Conservation (phyloP, 2,113 vertebrate species). For the Saguinus imperator region DNA sequence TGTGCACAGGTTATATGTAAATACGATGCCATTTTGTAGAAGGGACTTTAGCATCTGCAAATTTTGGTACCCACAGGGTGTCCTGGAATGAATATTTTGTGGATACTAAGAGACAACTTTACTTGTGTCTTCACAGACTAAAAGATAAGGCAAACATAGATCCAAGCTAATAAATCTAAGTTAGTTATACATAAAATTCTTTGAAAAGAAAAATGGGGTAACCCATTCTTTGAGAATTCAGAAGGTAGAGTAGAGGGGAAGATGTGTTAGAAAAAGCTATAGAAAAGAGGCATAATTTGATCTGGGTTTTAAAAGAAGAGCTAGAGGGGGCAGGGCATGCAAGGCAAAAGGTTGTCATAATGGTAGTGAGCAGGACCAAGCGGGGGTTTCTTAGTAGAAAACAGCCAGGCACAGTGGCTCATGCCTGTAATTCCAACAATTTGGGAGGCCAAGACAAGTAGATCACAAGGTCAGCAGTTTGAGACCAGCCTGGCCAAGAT, state of each 20-base stretch:
- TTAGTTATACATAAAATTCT: neutral
- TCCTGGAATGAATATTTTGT: neutral
- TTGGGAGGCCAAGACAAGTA: too few relatives aligned
- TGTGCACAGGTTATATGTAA: neutral
- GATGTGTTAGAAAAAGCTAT: neutral
- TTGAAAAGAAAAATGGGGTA: neutral
- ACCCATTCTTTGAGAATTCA: neutral
- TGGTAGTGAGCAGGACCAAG: neutral
- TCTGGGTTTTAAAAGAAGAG: neutral
- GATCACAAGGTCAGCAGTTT: too few relatives aligned
- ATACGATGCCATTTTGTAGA: neutral
- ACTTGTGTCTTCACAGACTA: neutral
- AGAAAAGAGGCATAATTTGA: neutral
- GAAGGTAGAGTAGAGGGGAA: accelerated
- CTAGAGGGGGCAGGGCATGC: neutral
- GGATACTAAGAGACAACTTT: neutral
- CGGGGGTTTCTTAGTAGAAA: neutral
- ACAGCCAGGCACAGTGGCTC: neutral
- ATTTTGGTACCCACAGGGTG: neutral
- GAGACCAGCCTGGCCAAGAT: too few relatives aligned
- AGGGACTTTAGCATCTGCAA: neutral
- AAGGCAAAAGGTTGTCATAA: neutral
- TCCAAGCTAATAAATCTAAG: neutral
- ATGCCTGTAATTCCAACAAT: too few relatives aligned
- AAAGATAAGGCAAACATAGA: neutral